phyloP scores from a whole-genome alignment of 1,140 invertebrate genomes.

The Plodia interpunctella region DNA sequence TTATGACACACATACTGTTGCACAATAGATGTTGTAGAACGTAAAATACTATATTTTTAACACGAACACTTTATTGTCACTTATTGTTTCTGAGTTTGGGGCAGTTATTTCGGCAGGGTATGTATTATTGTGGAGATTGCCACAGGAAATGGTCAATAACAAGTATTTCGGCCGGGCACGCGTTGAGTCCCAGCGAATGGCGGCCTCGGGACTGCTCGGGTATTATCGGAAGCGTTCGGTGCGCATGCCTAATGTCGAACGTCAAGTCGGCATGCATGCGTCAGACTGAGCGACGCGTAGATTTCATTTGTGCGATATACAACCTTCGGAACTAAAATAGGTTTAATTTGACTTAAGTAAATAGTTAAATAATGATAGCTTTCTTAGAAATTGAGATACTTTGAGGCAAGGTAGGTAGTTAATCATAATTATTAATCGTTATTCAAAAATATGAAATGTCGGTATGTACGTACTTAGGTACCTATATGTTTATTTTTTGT shows the following conservation, averaged over 20 bases:
- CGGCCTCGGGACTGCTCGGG: conserved; percentile 64
- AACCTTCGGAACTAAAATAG: conserved; percentile 6
- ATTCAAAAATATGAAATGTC: too few relatives aligned
- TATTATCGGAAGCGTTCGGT: conserved; percentile 43
- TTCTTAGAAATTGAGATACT: too few relatives aligned
- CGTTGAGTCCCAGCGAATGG: conserved; percentile 40
- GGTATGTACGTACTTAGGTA: too few relatives aligned
- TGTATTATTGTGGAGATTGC: conserved; percentile 38
- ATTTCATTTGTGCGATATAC: conserved; percentile 22
- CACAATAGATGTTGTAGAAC: conserved; percentile 18
- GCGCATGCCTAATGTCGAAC: conserved; percentile 25
- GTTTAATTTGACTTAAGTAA: too few relatives aligned
- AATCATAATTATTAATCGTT: too few relatives aligned
- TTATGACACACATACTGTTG: conserved; percentile 26
- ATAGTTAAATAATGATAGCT: too few relatives aligned
- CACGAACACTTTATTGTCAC: conserved; percentile 38
- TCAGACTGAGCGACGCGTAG: conserved; percentile 16
- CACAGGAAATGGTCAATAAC: conserved; percentile 66
- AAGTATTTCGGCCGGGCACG: conserved; percentile 34
- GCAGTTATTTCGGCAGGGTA: conserved; percentile 28
- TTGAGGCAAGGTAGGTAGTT: too few relatives aligned
- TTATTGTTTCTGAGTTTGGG: conserved; percentile 30
- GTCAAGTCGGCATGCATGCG: conserved; percentile 43
- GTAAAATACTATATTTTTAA: conserved; percentile 21
- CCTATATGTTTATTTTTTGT: too few relatives aligned